phyloP scores from a whole-genome alignment of 2,888 invertebrate genomes.

The Clistopyga incitator region DNA sequence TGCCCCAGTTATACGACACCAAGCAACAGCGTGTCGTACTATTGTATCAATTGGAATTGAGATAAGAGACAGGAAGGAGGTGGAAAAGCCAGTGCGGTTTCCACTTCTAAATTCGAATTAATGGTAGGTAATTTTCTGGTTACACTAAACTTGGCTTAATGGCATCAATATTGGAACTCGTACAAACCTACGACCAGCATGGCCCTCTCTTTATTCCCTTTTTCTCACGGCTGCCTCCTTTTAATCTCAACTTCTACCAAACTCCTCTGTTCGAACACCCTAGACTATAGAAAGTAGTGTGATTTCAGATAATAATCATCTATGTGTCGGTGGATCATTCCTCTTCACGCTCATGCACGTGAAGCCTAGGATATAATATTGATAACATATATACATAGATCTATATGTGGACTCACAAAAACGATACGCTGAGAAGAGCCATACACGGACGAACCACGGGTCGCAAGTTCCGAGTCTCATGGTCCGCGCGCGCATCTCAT shows the following conservation, averaged over 20 bases:
- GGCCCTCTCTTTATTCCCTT: conserved; percentile 23
- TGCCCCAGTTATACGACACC: neutral
- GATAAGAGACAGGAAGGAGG: neutral
- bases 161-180: conserved; percentile 71
- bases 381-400: neutral
- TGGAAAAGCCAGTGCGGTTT: neutral
- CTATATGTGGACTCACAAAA: conserved; percentile 18
- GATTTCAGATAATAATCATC: conserved; percentile 18
- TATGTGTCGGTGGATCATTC: neutral
- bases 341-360: neutral
- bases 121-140: conserved; percentile 72
- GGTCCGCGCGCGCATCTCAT: conserved; percentile 82
- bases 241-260: conserved; percentile 7
- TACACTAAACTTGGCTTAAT: conserved; percentile 71
- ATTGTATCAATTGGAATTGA: neutral
- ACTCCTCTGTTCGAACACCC: neutral
- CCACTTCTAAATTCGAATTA: conserved; percentile 71
- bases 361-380: neutral
- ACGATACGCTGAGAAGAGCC: conserved; percentile 72
- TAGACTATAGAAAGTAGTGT: neutral
- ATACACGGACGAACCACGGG: conserved; percentile 69
- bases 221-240: conserved; percentile 15
- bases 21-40: neutral
- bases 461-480: conserved; percentile 77
- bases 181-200: conserved; percentile 67